Percentiles rank a stretch among this genome's conserved stretches.
phyloP scores from a whole-genome alignment of 2,888 invertebrate species.

The Ennomos erosarius region DNA sequence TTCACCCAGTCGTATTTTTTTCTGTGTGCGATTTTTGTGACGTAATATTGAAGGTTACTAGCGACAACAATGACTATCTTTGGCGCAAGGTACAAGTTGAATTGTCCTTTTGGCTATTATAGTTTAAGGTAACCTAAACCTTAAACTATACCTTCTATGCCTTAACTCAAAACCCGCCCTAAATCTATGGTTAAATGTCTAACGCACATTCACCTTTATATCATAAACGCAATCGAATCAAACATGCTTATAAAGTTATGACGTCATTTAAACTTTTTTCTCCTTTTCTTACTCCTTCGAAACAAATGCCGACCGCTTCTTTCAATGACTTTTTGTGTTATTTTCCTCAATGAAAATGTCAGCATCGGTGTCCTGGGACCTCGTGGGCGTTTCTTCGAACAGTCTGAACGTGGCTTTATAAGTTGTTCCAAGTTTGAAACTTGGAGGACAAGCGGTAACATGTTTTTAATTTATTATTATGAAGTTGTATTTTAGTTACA shows the following conservation, averaged over 20 bases:
- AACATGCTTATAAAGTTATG: not conserved
- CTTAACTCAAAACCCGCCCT: too few relatives aligned
- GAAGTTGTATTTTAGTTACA: too few relatives aligned
- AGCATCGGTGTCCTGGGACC: conserved; percentile 1
- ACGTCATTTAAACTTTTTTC: not conserved
- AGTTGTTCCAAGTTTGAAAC: conserved; percentile 6
- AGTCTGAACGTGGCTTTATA: conserved; percentile 3
- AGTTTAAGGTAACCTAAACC: too few relatives aligned
- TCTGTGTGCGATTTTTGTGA: too few relatives aligned
- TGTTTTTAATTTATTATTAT: conserved; percentile 3
- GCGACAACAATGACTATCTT: too few relatives aligned
- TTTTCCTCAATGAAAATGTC: conserved; percentile 17
- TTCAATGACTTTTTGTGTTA: conserved; percentile 8
- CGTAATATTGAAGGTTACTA: too few relatives aligned
- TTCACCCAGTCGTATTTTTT: too few relatives aligned
- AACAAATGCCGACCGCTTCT: conserved; percentile 3
- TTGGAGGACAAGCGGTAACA: not conserved
- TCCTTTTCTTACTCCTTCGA: not conserved
- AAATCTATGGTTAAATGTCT: too few relatives aligned
- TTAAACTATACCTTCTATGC: too few relatives aligned
- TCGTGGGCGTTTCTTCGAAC: conserved; percentile 2
- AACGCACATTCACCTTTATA: not conserved
- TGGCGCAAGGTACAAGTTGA: too few relatives aligned
- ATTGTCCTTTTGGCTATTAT: too few relatives aligned
- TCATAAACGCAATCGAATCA: not conserved